Percentiles rank a stretch among this genome's conserved stretches.
These are phyloP conservation scores for Myzus persicae DNA, from an alignment of 1,140 invertebrate genomes.

Conservation along the genomic window DNA sequence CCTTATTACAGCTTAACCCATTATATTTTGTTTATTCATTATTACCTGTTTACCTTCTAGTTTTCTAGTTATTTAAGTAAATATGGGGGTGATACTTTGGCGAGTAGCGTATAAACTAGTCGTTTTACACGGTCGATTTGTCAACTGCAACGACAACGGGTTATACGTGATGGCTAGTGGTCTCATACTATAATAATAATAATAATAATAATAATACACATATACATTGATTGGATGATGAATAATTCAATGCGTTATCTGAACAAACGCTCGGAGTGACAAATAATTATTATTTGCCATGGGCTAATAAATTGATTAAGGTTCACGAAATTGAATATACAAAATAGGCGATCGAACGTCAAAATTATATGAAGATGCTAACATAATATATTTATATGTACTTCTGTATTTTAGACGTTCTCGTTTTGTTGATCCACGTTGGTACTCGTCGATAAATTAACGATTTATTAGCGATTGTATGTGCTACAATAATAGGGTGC, in stretches of 20 bases:
- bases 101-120: background rate
- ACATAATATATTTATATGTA: background rate
- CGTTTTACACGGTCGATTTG: conserved; percentile 17
- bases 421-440: background rate
- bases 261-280: background rate
- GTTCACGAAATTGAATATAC: background rate
- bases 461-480: background rate
- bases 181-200: background rate
- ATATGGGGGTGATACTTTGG: background rate
- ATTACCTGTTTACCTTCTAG: background rate
- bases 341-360: background rate
- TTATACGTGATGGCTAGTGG: background rate
- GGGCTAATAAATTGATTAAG: conserved; percentile 3
- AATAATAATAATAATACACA: background rate
- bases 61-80: background rate
- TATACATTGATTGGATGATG: background rate
- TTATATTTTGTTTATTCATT: background rate
- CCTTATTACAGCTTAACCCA: background rate
- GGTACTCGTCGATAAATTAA: background rate
- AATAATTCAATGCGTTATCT: conserved; percentile 33
- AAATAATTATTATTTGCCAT: conserved; percentile 17
- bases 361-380: background rate
- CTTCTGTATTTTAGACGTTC: background rate
- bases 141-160: background rate
- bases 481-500: too few relatives aligned